phyloP scores from a whole-genome alignment of 2,888 invertebrate species.

The Erynnis tages region DNA sequence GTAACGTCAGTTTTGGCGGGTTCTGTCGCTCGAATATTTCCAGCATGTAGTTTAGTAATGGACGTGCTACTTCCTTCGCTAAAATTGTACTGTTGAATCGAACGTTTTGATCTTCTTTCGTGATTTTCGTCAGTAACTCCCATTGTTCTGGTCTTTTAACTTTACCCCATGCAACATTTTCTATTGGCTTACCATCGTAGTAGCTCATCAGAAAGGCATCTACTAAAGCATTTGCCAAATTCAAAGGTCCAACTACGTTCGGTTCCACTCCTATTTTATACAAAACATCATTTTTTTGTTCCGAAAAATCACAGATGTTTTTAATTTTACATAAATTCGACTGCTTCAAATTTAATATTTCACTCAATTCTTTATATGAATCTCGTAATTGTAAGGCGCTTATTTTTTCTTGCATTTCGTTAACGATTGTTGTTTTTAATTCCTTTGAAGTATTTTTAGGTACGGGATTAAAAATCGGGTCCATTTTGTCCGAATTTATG shows the following conservation, averaged over 20 bases:
- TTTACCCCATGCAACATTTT: slow-evolving; percentile 61
- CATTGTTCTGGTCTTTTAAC: slow-evolving; percentile 47
- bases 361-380: slow-evolving; percentile 45
- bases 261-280: slow-evolving; percentile 50
- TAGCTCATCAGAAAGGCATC: slow-evolving; percentile 65
- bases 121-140: slow-evolving; percentile 46
- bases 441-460: slow-evolving; percentile 44
- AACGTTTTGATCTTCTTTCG: slow-evolving; percentile 50
- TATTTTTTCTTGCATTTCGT: slow-evolving; percentile 52
- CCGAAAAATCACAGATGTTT: slow-evolving; percentile 48
- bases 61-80: slow-evolving; percentile 47
- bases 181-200: slow-evolving; percentile 52
- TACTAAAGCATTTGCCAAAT: slow-evolving; percentile 46
- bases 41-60: slow-evolving; percentile 50
- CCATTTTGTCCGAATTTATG: slow-evolving; percentile 43
- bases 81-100: slow-evolving; percentile 51
- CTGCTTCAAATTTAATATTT: slow-evolving; percentile 51
- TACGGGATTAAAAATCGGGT: slow-evolving; percentile 53
- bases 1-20: slow-evolving; percentile 45
- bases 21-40: slow-evolving; percentile 35
- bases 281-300: slow-evolving; percentile 41
- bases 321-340: slow-evolving; percentile 49
- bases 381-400: slow-evolving; percentile 41
- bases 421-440: slow-evolving; percentile 39
- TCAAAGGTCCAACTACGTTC: slow-evolving; percentile 50